Conservation (phyloP, 92 coral and sea anemone species). For the Epizoanthus illoricatus region DNA sequence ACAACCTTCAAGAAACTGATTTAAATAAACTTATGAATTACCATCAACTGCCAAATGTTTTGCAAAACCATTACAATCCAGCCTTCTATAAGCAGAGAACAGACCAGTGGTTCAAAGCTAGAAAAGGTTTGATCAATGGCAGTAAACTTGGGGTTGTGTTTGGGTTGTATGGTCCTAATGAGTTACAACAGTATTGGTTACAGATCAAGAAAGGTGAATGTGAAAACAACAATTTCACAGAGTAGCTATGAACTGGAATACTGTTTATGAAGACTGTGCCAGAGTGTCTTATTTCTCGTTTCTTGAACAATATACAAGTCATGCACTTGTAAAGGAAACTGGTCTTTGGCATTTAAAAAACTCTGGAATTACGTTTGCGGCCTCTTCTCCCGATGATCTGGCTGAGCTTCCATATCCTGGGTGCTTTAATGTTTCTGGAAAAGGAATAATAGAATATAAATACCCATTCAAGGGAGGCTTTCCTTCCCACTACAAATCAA, state of each 20-base stretch:
- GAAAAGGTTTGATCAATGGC: conserved; percentile 24
- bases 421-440: not conserved
- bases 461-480: conserved; percentile 34
- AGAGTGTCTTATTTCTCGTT: not conserved
- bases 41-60: not conserved
- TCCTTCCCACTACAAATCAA: conserved; percentile 30
- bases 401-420: not conserved
- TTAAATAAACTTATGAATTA: conserved; percentile 2
- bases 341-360: not conserved
- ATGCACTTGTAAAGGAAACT: not conserved
- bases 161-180: conserved; percentile 12
- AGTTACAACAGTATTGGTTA: not conserved
- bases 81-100: conserved; percentile 28
- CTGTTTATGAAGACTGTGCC: not conserved
- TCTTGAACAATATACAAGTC: not conserved
- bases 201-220: not conserved
- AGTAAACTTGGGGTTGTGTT: conserved; percentile 12
- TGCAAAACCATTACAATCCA: not conserved
- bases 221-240: not conserved
- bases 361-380: not conserved
- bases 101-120: conserved; percentile 17
- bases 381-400: not conserved
- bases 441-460: not conserved
- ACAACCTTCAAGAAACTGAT: conserved; percentile 8
- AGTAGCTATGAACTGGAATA: not conserved